A percentile compares a stretch with the other conserved stretches of the same genome.
These are phyloP conservation scores for Mythimna loreyi DNA, from an alignment of 2,888 invertebrate species.

Conservation along the genomic window DNA sequence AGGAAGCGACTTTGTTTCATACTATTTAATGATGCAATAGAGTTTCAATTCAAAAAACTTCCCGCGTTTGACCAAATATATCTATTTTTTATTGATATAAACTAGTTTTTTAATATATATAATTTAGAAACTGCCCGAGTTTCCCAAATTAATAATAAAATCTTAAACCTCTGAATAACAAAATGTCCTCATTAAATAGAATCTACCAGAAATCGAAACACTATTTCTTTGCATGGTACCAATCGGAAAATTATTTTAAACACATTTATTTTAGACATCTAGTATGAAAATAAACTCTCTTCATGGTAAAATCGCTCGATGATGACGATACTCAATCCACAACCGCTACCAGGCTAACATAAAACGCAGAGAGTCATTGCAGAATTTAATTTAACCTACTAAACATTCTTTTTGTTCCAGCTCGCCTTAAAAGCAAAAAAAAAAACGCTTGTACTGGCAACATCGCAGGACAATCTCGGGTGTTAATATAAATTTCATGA, in stretches of 20 bases:
- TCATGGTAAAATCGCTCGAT: constrained; percentile 12
- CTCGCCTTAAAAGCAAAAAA: constrained; percentile 56
- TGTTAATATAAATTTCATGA: constrained; percentile 82
- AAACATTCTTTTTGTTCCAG: constrained; percentile 60
- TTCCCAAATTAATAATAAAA: no score
- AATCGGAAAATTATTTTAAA: not conserved
- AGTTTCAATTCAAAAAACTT: no score
- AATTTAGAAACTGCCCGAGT: no score
- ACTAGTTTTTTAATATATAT: no score
- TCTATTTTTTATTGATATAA: no score
- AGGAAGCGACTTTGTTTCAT: no score
- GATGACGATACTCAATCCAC: constrained; percentile 5
- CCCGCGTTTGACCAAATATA: no score
- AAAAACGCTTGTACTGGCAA: constrained; percentile 66
- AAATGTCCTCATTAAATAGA: no score
- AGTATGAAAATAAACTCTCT: not conserved
- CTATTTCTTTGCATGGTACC: no score
- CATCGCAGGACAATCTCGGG: constrained; percentile 73
- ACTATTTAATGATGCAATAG: no score
- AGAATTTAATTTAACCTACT: constrained; percentile 65
- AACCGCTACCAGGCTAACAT: constrained; percentile 48
- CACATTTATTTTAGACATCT: not conserved
- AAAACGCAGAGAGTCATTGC: constrained; percentile 44
- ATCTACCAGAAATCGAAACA: no score
- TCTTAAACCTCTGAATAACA: no score